A percentile compares a stretch with the other conserved stretches of the same genome.
Conservation (phyloP, 2,888 invertebrate species). For the Dryomyza anilis region DNA sequence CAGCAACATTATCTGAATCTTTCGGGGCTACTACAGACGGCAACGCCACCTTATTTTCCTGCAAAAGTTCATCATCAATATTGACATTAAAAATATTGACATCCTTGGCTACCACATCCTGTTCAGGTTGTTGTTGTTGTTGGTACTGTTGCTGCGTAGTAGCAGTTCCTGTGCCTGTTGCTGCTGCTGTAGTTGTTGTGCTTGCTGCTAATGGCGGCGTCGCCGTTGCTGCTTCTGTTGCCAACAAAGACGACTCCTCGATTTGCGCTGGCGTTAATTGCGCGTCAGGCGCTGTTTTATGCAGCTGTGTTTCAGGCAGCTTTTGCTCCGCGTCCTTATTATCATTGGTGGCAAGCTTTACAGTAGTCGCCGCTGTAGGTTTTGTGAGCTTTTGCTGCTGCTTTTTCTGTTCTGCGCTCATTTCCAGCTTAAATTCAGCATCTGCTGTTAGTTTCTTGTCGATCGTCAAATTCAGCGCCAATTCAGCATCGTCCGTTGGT, state of each 20-base stretch:
- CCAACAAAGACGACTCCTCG: too few species aligned
- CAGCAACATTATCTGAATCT: too few species aligned
- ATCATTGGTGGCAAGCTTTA: too few species aligned
- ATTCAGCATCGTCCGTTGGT: conserved; percentile 33
- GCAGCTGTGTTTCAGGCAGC: too few species aligned
- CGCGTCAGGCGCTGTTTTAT: too few species aligned
- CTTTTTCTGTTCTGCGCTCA: conserved; percentile 26
- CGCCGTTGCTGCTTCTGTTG: conserved; percentile 12
- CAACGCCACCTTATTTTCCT: too few species aligned
- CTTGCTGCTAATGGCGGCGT: conserved; percentile 12
- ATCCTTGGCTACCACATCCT: conserved; percentile 34
- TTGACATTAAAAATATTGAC: conserved; percentile 51
- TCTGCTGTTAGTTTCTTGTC: conserved; percentile 40
- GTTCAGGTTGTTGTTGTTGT: conserved; percentile 42
- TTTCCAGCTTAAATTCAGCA: conserved; percentile 36
- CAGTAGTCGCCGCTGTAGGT: conserved; percentile 22
- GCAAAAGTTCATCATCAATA: conserved; percentile 32
- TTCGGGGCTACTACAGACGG: too few species aligned
- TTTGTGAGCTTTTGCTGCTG: conserved; percentile 20
- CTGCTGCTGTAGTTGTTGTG: conserved; percentile 3
- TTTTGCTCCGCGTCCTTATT: too few species aligned
- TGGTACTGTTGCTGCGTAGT: conserved; percentile 30
- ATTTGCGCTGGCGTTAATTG: too few species aligned
- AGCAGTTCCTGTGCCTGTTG: conserved; percentile 29
- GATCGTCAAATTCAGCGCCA: conserved; percentile 46